Evolutionary conservation across 2,113 vertebrate species (phyloP).

Genomic region (Alectura lathami): DNA sequence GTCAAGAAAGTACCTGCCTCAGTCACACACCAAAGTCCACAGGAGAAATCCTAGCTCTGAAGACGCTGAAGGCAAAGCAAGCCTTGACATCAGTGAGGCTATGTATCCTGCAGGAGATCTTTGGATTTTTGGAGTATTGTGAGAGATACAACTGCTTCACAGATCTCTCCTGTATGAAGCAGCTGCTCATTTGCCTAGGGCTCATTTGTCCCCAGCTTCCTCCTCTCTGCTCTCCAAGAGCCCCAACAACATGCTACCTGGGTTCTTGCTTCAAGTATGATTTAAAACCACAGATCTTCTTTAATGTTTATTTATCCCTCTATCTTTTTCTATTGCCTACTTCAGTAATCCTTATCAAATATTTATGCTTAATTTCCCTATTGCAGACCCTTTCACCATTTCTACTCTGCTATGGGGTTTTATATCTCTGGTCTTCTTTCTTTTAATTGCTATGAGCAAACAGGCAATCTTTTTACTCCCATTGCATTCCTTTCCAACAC

Average conservation of each 20-base stretch:
- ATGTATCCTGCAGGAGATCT: background rate
- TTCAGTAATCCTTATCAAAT: slow-evolving; percentile 33
- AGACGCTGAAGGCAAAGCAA: background rate
- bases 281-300: slow-evolving; percentile 1
- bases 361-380: slow-evolving; percentile 23
- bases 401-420: background rate
- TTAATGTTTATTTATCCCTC: slow-evolving; percentile 18
- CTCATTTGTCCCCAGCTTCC: background rate
- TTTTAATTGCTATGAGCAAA: background rate
- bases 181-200: background rate
- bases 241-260: background rate
- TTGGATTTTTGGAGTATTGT: background rate
- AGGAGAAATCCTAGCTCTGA: background rate
- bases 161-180: background rate
- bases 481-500: background rate
- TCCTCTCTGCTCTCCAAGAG: background rate
- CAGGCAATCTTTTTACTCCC: background rate
- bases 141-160: background rate
- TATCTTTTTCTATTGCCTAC: background rate
- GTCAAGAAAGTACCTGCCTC: background rate
- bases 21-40: background rate
- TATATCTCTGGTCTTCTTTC: background rate
- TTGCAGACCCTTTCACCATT: background rate
- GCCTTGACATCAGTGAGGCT: background rate
- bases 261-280: background rate